Base-by-base conservation (phyloP, 2,113 vertebrate species). In the Corythoichthys intestinalis region DNA sequence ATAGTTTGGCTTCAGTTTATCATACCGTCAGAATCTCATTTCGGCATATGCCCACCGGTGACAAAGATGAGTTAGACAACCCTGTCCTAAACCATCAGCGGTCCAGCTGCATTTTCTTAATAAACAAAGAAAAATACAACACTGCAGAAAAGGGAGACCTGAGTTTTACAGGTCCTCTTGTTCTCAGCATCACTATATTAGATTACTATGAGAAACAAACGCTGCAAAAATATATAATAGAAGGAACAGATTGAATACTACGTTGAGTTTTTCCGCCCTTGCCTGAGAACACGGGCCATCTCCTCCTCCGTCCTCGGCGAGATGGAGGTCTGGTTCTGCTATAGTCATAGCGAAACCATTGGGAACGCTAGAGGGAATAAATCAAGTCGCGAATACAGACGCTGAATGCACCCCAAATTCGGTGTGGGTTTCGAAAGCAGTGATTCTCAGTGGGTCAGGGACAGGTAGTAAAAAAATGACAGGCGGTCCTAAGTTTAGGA, bases 191-290 rank as follows among this genome's bases (percentile, higher is more conserved):
- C 12, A 34, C n/a, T 20, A 17, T 53, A 9, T 53, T 28, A 13
- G 4, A 57, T 11, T 37, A 6, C 20, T 13, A 6, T 44, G 59
- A 61, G 8, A 44, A 44, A 44, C 15, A 41, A 44, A 61, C 17
- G 9, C 37, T 1, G 37, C 11, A 4, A 5, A 17, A 15, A 15
- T 3, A 53, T 68, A 37, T 73, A 71, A 87, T 85, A 81, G 85
- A 85, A 87, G 82, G 76, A 80, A 69, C 88, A 86, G 87, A 81
- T 71, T 77, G 74, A 69, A 82, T 83, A 83, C 74, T n/a, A 67
- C 85, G 87, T 90, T 86, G 84, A 88, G n/a, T 83, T 86, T 90
- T 87, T 88, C 87, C 84, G 78, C 67, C 56, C 35, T 57, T 66
- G 66, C 78, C 64, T 72, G 73, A 66, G 34, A 58, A 11, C 60